Base-by-base conservation (phyloP, 2,888 invertebrate species). In the Nomada ruficornis region DNA sequence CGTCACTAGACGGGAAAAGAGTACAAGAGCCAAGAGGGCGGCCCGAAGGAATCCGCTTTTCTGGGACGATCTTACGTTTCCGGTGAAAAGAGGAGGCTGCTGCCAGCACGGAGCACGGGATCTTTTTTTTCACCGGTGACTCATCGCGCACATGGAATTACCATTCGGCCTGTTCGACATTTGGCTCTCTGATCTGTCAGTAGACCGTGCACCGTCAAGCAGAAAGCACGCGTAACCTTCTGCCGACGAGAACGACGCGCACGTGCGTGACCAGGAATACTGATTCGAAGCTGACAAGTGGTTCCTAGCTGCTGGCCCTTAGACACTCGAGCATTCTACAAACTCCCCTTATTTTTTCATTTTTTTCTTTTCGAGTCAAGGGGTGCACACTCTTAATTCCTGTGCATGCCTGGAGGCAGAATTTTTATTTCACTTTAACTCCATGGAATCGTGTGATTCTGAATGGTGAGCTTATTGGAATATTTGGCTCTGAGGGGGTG, bases 131-230 rank as follows among this genome's bases (percentile, higher is more conserved):
- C 70, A n/a, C 26, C 74, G 47, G 42, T 86, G 86, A 87, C 60
- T 86, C 86, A 87, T 55, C 59, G 62, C 73, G 26, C 77, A 80
- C 72, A 70, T 73, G 80, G 77, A 73, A 85, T 80, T 83, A 63
- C 77, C 72, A 86, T 85, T 72, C 71, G 74, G 42, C 75, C 63
- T 85, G 44, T 86, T 80, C 78, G 60, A 57, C 62, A 67, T 72
- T 83, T 80, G 69, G 42, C 52, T 70, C 60, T 65, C 54, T 20
- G 59, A 76, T 78, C 77, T 86, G 85, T 88, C 90, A 91, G 91
- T 91, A 87, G 79, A 80, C 79, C 86, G 87, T 84, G 87, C 78
- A 86, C 87, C 88, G 85, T 82, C 76, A 80, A 68, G 63, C 77
- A 74, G 89, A 72, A 82, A 84, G 84, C 86, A 84, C 75, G 85